phyloP scores from a whole-genome alignment of 2,888 invertebrate species.

The Pelosia muscerda region DNA sequence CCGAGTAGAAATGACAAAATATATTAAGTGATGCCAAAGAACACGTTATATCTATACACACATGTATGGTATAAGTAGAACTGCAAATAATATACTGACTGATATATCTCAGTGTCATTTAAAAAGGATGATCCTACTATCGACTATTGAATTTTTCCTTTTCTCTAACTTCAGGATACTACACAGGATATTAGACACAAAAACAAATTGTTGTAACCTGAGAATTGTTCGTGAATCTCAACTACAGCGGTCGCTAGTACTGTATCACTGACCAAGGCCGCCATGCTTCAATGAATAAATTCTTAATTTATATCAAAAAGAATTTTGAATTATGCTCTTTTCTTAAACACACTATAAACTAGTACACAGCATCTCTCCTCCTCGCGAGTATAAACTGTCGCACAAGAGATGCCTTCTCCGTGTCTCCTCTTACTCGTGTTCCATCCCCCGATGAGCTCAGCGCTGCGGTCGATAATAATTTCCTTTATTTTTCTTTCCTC shows the following conservation, averaged over 20 bases:
- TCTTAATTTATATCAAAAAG: too few relatives aligned
- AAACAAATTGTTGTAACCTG: too few relatives aligned
- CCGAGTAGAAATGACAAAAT: background rate
- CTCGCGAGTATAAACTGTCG: background rate
- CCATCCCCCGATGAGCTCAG: background rate
- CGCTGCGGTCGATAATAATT: background rate
- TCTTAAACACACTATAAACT: too few relatives aligned
- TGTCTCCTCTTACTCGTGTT: background rate
- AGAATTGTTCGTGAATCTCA: too few relatives aligned
- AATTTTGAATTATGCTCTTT: too few relatives aligned
- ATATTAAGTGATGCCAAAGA: background rate
- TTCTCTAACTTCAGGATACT: too few relatives aligned
- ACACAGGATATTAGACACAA: too few relatives aligned
- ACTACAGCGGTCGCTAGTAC: background rate
- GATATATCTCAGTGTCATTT: background rate
- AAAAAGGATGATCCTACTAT: too few relatives aligned
- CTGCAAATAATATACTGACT: background rate
- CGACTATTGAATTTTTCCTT: too few relatives aligned
- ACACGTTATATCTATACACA: background rate
- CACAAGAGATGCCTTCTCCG: background rate
- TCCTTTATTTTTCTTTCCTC: constrained; percentile 4
- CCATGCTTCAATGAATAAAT: too few relatives aligned
- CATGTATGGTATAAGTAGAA: background rate
- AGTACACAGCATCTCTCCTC: too few relatives aligned
- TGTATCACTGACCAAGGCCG: background rate